Conservation (phyloP, 2,797 vertebrate species). For the Acropternis orthonyx region DNA sequence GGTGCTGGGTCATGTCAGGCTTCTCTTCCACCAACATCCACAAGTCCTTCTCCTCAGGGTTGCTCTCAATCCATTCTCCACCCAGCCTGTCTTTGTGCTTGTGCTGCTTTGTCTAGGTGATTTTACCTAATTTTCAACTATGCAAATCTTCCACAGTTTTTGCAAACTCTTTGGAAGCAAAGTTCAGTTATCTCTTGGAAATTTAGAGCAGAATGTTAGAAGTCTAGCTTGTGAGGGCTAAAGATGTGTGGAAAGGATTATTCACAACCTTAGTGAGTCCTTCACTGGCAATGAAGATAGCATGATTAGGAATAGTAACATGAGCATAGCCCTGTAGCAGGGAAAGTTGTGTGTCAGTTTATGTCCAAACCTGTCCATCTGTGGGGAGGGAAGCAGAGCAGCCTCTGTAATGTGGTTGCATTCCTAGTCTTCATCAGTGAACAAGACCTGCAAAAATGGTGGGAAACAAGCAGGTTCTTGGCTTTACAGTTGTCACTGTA, state of each 20-base stretch:
- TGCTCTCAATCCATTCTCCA: neutral
- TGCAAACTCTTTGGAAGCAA: accelerated
- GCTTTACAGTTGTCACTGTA: neutral
- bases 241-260: neutral
- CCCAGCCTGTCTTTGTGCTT: neutral
- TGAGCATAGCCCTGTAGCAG: neutral
- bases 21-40: neutral
- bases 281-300: neutral
- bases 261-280: neutral
- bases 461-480: neutral
- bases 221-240: neutral
- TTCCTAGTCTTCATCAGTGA: neutral
- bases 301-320: neutral
- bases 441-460: neutral
- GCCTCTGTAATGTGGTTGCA: accelerated
- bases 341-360: neutral
- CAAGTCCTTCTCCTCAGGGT: neutral
- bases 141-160: neutral
- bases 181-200: neutral
- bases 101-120: neutral
- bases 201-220: neutral
- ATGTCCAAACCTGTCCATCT: neutral
- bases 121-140: neutral
- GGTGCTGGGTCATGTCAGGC: neutral
- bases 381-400: neutral